Base-by-base conservation (phyloP, 2,888 invertebrate species). In the Rhabditoides inermis region DNA sequence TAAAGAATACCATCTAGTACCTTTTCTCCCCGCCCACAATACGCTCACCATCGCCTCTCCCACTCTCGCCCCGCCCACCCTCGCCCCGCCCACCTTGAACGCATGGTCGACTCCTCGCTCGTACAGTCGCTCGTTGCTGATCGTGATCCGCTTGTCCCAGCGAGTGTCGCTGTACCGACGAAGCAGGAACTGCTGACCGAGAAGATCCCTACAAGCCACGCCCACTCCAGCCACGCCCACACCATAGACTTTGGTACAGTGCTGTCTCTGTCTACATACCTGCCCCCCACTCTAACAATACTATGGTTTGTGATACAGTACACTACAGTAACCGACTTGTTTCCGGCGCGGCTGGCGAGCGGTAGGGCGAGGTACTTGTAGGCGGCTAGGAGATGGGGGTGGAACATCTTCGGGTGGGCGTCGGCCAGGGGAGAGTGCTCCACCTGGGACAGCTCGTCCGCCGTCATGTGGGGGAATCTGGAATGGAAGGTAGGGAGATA, bases 401-500 rank as follows among this genome's bases (percentile, higher is more conserved):
- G 76, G 58, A 78, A 77, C 22, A 78, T 60, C 15, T 74, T 72
- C 15, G 73, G 69, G 56, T 77, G 69, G 42, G 70, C 46, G 41
- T 69, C 69, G n/a, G 70, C 55, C 6, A 90, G 79, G 0, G 87
- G 86, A 26, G 85, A 85, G 15, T 88, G 79, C 45, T 90, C 79
- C 26, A 94, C 78, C 72, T 87, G 85, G 0, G 88, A 86, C 60
- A 94, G 77, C 77, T 94, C 88, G 49, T 86, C 82, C 0, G 89
- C 88, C 20, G 87, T 85, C 89, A 94, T 91, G 89, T 91, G 90
- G 1, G 91, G 88, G 79, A 92, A 94, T 64, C 87, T 70, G 32
- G 40, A 52, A 26, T 6, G 20, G n/a, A 12, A 18, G 10, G 15
- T 18, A 44, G 12, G n/a, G 7, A 39, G 7, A 39, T n/a, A n/a